Base-by-base conservation (phyloP, 1,140 invertebrate genomes). In the Eubasilissa regina region DNA sequence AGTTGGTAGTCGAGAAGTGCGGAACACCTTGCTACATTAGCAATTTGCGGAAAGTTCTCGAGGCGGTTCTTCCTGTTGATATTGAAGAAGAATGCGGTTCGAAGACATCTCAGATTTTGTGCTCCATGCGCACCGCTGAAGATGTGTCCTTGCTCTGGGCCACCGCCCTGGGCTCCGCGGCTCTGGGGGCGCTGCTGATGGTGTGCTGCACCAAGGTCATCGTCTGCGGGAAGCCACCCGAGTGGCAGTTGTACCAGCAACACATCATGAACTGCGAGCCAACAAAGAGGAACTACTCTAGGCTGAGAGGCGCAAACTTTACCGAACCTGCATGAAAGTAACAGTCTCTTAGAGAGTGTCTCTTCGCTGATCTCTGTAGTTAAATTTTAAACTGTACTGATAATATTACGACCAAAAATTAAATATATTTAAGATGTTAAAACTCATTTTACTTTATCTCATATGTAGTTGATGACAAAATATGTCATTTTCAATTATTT, bases 81-180 rank as follows among this genome's bases (percentile, higher is more conserved):
- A 75, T 80, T 12, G 48, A 45, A 3, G 44, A 43, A n/a, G 81
- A 83, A 43, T 82, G 78, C 44, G 21, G 35, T 8, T 21, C 15
- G 13, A 47, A 58, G 1, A 4, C 11, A 0, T 0, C 0, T 4
- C 48, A 21, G 9, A 25, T 19, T 3, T 17, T 74, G 53, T 74
- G 45, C 45, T 35, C 56, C 8, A 7, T 64, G 3, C 12, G 47
- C 4, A 15, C 44, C 8, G 75, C n/a, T 10, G 58, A 66, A 45
- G 62, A 77, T 12, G 47, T 17, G 1, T 68, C 62, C 10, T 19
- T 79, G 12, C 15, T 79, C 0, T 51, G 21, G 15, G 78, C 78
- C 0, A 43, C 25, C 0, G 77, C 77, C 12, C 47, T 81, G 13
- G 75, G 68, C 0, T 73, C 72, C 13, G 62, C 64, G 8, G 58